Percentiles rank a stretch among this genome's conserved stretches.
Evolutionary conservation across 2,797 vertebrate genomes (phyloP).

Genomic region (Scarus forsteni): DNA sequence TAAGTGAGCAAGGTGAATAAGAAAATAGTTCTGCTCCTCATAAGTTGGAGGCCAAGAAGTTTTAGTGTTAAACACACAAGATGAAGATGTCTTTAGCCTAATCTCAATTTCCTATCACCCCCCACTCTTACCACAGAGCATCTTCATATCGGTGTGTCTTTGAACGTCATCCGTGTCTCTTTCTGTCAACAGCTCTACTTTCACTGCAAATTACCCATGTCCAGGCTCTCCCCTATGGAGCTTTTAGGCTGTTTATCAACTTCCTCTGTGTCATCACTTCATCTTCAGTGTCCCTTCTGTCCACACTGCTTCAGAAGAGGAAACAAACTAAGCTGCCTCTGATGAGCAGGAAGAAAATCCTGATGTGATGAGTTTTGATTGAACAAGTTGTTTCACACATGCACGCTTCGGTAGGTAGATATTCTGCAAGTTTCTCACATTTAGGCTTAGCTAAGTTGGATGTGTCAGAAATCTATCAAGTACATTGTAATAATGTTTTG

Average conservation of each 20-base stretch:
- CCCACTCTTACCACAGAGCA: background rate
- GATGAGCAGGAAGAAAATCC: background rate
- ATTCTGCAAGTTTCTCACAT: background rate
- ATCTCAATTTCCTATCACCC: background rate
- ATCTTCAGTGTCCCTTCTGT: constrained; percentile 46
- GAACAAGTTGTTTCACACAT: too few species aligned
- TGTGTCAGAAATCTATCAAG: background rate
- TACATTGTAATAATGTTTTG: too few species aligned
- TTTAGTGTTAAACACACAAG: too few species aligned
- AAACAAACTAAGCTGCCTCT: constrained; percentile 14
- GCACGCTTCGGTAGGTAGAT: too few species aligned
- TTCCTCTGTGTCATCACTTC: constrained; percentile 58
- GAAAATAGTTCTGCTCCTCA: too few species aligned
- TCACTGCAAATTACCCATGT: constrained; percentile 71
- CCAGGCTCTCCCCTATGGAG: constrained; percentile 27
- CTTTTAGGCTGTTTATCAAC: constrained; percentile 56
- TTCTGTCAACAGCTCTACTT: constrained; percentile 62
- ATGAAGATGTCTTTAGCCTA: too few species aligned
- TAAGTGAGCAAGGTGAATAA: too few species aligned
- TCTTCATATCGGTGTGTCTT: constrained; percentile 19
- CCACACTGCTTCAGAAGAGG: constrained; percentile 29
- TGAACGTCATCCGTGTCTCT: constrained; percentile 43
- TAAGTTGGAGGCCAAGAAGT: too few species aligned
- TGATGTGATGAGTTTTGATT: too few species aligned
- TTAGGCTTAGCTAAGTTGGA: background rate